Evolutionary conservation across 2,888 invertebrate species (phyloP).

Genomic region (Caenorhabditis imperialis): DNA sequence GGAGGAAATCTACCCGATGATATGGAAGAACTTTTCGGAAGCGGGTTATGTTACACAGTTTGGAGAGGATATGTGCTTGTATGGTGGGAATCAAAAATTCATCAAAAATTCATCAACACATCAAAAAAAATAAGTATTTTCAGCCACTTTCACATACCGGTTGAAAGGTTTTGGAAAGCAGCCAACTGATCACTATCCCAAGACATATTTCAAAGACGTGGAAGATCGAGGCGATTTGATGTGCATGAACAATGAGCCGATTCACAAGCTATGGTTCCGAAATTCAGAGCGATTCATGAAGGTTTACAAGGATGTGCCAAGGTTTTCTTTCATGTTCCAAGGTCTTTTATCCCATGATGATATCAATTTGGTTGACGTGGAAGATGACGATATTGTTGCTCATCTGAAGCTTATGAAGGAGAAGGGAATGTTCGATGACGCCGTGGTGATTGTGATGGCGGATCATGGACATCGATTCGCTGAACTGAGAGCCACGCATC

Average conservation of each 20-base stretch:
- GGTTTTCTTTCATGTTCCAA: conserved; percentile 89
- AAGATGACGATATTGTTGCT: conserved; percentile 68
- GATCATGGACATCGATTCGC: conserved; percentile 93
- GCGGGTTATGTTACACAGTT: conserved; percentile 84
- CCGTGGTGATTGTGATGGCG: conserved; percentile 90
- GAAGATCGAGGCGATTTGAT: conserved; percentile 82
- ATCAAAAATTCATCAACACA: no score
- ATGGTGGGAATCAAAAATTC: no score
- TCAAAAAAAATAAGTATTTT: no score
- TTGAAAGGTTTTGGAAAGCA: conserved; percentile 88
- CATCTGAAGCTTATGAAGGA: conserved; percentile 63
- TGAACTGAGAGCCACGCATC: conserved; percentile 87
- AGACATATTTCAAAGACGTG: conserved; percentile 86
- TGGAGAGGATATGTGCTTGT: conserved; percentile 88
- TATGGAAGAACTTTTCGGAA: conserved; percentile 78
- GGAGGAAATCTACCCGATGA: conserved; percentile 80
- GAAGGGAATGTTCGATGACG: conserved; percentile 84
- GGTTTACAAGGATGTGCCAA: conserved; percentile 84
- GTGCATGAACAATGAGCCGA: conserved; percentile 85
- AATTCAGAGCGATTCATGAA: conserved; percentile 81
- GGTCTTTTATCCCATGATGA: conserved; percentile 90
- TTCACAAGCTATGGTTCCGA: conserved; percentile 81
- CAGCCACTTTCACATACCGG: conserved; percentile 92
- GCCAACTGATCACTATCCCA: conserved; percentile 92
- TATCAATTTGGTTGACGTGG: conserved; percentile 84